A percentile compares a stretch with the other conserved stretches of the same genome.
Conservation (phyloP, 2,113 vertebrate species). For the Argyrosomus japonicus region DNA sequence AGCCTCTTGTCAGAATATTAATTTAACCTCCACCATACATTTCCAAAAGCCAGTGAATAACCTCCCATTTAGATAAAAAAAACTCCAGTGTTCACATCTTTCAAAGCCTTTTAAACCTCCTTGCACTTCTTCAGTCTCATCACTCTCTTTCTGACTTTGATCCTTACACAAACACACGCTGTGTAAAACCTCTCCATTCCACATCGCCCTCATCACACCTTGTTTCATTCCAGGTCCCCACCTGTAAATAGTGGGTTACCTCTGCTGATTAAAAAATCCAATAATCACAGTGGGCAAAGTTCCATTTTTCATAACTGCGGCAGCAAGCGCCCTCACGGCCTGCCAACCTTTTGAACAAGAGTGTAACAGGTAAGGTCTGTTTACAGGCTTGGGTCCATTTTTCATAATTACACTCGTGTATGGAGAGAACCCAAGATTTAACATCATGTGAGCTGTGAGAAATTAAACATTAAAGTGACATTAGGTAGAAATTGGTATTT, state of each 20-base stretch:
- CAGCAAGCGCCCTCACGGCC: neutral
- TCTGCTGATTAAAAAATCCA: constrained; percentile 8
- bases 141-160: neutral
- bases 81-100: neutral
- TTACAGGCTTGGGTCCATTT: constrained; percentile 6
- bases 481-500: too few relatives aligned
- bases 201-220: neutral
- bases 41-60: neutral
- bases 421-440: neutral
- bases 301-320: constrained; percentile 33
- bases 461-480: too few relatives aligned
- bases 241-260: neutral
- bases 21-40: neutral
- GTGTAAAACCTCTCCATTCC: neutral
- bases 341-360: constrained; percentile 12
- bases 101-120: neutral
- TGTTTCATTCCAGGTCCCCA: neutral
- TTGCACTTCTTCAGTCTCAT: neutral
- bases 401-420: constrained; percentile 18
- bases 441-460: neutral
- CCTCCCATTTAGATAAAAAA: neutral
- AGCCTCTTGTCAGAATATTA: neutral
- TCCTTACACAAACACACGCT: neutral
- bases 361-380: constrained; percentile 14
- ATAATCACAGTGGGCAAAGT: constrained; percentile 7